These are phyloP conservation scores for Caradrina kadenii DNA, from an alignment of 2,888 invertebrate genomes.

Conservation along the genomic window DNA sequence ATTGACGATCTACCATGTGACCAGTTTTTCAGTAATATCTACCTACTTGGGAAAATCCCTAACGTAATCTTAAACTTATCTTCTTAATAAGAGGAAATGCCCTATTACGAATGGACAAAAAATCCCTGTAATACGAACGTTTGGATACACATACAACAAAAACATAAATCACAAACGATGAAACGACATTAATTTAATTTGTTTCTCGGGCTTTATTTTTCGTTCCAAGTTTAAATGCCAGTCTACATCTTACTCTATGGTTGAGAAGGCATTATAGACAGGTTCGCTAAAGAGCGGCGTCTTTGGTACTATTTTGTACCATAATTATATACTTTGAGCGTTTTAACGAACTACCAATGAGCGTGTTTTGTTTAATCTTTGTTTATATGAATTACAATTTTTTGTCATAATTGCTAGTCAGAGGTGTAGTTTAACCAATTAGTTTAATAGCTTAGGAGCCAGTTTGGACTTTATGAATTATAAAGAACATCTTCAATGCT, in stretches of 20 bases:
- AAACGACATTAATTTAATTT: slow-evolving; percentile 25
- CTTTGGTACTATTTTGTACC: slow-evolving; percentile 72
- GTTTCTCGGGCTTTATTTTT: slow-evolving; percentile 31
- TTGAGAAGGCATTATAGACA: slow-evolving; percentile 70
- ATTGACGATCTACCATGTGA: neutral
- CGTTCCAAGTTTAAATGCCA: slow-evolving; percentile 30
- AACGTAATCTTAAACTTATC: slow-evolving; percentile 1
- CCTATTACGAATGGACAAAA: neutral
- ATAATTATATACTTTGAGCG: slow-evolving; percentile 68
- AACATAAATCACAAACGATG: slow-evolving; percentile 22
- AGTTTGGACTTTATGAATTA: slow-evolving; percentile 29
- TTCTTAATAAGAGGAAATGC: slow-evolving; percentile 27
- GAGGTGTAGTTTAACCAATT: slow-evolving; percentile 49
- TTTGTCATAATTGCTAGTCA: slow-evolving; percentile 48
- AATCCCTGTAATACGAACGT: neutral
- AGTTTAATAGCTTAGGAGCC: slow-evolving; percentile 22
- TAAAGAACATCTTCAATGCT: slow-evolving; percentile 2
- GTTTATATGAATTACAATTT: slow-evolving; percentile 57
- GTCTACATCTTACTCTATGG: slow-evolving; percentile 59
- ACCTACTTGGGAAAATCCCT: slow-evolving; percentile 9
- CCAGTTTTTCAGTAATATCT: neutral
- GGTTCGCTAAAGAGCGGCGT: slow-evolving; percentile 71
- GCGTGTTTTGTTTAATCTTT: slow-evolving; percentile 54
- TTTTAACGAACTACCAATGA: slow-evolving; percentile 63
- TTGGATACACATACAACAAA: slow-evolving; percentile 25